These are phyloP conservation scores for Scaptomyza parva DNA, from an alignment of 2,888 invertebrate genomes.

Conservation along the genomic window DNA sequence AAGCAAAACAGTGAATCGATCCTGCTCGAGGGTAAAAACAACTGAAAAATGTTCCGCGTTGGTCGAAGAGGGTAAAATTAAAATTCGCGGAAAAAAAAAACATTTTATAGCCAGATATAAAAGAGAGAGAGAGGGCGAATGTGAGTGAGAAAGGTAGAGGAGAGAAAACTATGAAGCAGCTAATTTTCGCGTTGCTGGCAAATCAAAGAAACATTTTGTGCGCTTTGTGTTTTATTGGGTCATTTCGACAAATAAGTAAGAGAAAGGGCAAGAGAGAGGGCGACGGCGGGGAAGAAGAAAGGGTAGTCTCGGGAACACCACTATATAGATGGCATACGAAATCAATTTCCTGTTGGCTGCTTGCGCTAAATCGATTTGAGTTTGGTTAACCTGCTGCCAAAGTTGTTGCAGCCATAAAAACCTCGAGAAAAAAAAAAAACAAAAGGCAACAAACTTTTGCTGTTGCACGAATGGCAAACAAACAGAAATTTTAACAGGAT, in stretches of 20 bases:
- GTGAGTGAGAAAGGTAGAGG: constrained; percentile 9
- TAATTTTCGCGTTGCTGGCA: constrained; percentile 68
- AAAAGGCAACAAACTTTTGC: constrained; percentile 52
- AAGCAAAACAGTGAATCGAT: constrained; percentile 64
- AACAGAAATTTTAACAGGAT: constrained; percentile 80
- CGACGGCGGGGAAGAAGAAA: not conserved
- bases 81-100: constrained; percentile 63
- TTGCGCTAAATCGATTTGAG: constrained; percentile 74
- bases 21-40: constrained; percentile 38
- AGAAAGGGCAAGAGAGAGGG: not conserved
- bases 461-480: constrained; percentile 57
- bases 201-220: constrained; percentile 75
- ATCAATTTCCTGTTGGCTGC: constrained; percentile 68
- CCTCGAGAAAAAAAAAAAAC: constrained; percentile 9
- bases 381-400: constrained; percentile 81
- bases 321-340: constrained; percentile 66
- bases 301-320: not conserved
- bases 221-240: constrained; percentile 60
- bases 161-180: constrained; percentile 60
- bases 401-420: constrained; percentile 62
- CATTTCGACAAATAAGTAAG: constrained; percentile 34
- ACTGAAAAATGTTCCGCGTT: not conserved
- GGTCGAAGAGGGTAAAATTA: constrained; percentile 52
- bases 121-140: not conserved
- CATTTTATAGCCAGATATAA: constrained; percentile 72